Evolutionary conservation across 2,888 invertebrate genomes (phyloP).

Genomic region (Leistus spinibarbis): DNA sequence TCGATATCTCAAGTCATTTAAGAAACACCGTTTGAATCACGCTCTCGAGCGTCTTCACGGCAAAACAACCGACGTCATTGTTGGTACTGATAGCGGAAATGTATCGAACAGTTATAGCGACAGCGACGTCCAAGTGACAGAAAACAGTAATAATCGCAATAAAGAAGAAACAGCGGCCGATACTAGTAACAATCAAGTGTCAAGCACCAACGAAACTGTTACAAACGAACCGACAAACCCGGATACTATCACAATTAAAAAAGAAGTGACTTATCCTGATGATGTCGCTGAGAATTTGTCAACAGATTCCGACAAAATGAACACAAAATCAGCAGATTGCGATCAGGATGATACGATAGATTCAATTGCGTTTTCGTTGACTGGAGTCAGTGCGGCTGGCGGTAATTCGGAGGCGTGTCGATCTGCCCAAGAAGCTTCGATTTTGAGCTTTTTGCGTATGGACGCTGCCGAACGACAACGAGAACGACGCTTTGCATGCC

Average conservation of each 20-base stretch:
- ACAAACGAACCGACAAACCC: conserved; percentile 58
- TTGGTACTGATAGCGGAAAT: conserved; percentile 42
- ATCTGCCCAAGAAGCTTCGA: conserved; percentile 64
- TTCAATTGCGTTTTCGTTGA: conserved; percentile 65
- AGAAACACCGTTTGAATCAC: conserved; percentile 87
- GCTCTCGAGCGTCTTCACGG: conserved; percentile 83
- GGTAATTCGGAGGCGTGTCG: conserved; percentile 62
- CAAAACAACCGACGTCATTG: conserved; percentile 55
- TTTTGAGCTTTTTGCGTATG: conserved; percentile 70
- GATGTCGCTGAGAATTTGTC: conserved; percentile 51
- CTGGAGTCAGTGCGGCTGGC: conserved; percentile 62
- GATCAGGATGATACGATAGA: conserved; percentile 78
- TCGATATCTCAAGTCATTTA: conserved; percentile 83
- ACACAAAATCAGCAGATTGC: conserved; percentile 57
- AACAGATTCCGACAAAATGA: conserved; percentile 50
- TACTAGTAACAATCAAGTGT: conserved; percentile 68
- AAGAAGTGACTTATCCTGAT: conserved; percentile 45
- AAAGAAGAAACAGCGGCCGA: conserved; percentile 40
- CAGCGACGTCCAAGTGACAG: conserved; percentile 22
- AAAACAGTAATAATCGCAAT: conserved; percentile 15
- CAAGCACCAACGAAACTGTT: conserved; percentile 66
- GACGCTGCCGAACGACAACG: conserved; percentile 67
- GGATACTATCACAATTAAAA: conserved; percentile 45
- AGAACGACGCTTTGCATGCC: conserved; percentile 80
- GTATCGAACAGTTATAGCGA: conserved; percentile 30